Evolutionary conservation across 2,888 invertebrate species (phyloP), one percentile per base, ranked within the genome.

Genomic region (Heliconius erato): DNA sequence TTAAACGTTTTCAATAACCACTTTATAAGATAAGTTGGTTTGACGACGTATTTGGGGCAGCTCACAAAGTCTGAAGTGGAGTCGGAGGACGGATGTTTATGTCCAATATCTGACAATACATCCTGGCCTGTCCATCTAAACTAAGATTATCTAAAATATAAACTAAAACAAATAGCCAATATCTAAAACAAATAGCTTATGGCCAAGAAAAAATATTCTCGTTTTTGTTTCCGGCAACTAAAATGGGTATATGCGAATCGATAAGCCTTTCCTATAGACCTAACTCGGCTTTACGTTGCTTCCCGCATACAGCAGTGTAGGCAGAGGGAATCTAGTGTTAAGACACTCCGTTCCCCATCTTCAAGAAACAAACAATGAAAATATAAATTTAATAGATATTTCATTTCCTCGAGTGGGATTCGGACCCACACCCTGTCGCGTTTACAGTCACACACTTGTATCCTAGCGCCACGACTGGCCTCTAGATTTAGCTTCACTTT

Each of bases 1-100:
- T 78, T 82, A 74, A 79, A 78, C 35, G 65, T 40, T 80, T n/a
- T 81, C 81, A 82, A 84, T 83, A 85, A 83, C 80, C 80, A 81
- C 74, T 81, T 81, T 68, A 84, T 80, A 65, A 84, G 80, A 76
- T 82, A 79, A 81, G 71, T 71, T 80, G 44, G 63, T 67, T 67
- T 76, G 71, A n/a, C 80, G 80, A 84, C 80, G 79, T 82, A 82
- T 82, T 82, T 81, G 74, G 84, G 67, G 76, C 84, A 82, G 26
- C 77, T 67, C 79, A 82, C 77, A 80, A 80, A 74, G 67, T 79
- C 9, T 23, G 19, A 23, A 54, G 23, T 54, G 19, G 9, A 23
- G 54, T 23, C 54, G 23, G 23, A 9, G 54, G 54, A 79, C 81
- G 77, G 65, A 79, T 79, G 77, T 67, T 54, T 79, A 76, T 79